Conservation (phyloP, 2,113 vertebrate species). For the Rousettus leschenaultii region DNA sequence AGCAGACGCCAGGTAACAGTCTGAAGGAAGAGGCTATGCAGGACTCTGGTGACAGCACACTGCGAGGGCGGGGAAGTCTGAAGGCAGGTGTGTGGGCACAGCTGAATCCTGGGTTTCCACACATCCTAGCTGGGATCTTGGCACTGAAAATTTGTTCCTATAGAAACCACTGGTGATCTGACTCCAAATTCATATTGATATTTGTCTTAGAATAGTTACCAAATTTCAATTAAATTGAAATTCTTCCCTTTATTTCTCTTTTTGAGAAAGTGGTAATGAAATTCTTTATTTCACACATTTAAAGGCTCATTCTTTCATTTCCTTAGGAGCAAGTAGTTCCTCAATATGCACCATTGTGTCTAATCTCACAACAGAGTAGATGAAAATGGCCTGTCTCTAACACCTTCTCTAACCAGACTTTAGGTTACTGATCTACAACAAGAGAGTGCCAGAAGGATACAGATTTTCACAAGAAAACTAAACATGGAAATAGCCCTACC, state of each 20-base stretch:
- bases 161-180: not conserved
- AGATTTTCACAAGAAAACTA: not conserved
- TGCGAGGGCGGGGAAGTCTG: not conserved
- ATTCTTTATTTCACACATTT: not conserved
- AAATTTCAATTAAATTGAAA: not conserved
- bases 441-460: not conserved
- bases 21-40: not conserved
- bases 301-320: not conserved
- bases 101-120: not conserved
- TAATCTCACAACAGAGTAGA: not conserved
- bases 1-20: no score
- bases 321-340: not conserved
- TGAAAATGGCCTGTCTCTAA: not conserved
- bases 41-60: not conserved
- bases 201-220: not conserved
- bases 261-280: not conserved
- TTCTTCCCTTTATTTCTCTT: not conserved
- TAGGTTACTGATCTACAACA: not conserved
- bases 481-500: conserved; percentile 77
- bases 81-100: not conserved
- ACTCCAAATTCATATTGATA: not conserved
- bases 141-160: not conserved
- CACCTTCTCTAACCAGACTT: not conserved
- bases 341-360: not conserved
- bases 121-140: not conserved